These are phyloP conservation scores for Oreochromis mossambicus DNA, from an alignment of 2,797 vertebrate genomes.

Conservation along the genomic window DNA sequence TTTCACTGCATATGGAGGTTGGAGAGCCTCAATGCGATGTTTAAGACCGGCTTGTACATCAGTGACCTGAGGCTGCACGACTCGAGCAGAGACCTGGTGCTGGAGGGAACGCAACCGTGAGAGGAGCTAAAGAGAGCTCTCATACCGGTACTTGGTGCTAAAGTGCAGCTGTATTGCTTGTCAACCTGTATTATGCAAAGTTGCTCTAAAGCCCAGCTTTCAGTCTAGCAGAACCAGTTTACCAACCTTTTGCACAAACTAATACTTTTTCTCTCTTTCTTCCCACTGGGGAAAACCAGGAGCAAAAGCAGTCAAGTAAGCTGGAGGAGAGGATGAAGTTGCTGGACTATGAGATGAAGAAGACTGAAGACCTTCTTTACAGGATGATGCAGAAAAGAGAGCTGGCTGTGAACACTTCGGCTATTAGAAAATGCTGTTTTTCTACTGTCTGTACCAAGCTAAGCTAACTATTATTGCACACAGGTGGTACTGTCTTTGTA, in stretches of 20 bases:
- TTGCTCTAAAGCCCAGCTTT: background rate
- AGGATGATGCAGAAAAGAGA: conserved; percentile 79
- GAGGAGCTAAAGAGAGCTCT: conserved; percentile 79
- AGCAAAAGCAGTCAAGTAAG: conserved; percentile 78
- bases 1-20: conserved; percentile 59
- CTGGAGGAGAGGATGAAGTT: conserved; percentile 81
- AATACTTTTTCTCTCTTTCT: background rate
- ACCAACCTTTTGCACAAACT: background rate
- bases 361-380: conserved; percentile 79
- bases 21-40: conserved; percentile 79
- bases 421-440: background rate
- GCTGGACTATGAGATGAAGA: conserved; percentile 82
- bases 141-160: conserved; percentile 69
- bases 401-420: conserved; percentile 73
- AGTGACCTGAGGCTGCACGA: conserved; percentile 82
- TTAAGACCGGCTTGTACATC: conserved; percentile 77
- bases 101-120: conserved; percentile 77
- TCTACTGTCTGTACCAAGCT: background rate
- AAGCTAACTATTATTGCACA: background rate
- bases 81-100: conserved; percentile 78
- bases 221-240: background rate
- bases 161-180: conserved; percentile 1
- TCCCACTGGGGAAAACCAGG: conserved; percentile 43
- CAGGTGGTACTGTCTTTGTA: background rate
- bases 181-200: conserved; percentile 16